Base-by-base conservation (phyloP, 1,140 invertebrate genomes). In the Delia radicum region DNA sequence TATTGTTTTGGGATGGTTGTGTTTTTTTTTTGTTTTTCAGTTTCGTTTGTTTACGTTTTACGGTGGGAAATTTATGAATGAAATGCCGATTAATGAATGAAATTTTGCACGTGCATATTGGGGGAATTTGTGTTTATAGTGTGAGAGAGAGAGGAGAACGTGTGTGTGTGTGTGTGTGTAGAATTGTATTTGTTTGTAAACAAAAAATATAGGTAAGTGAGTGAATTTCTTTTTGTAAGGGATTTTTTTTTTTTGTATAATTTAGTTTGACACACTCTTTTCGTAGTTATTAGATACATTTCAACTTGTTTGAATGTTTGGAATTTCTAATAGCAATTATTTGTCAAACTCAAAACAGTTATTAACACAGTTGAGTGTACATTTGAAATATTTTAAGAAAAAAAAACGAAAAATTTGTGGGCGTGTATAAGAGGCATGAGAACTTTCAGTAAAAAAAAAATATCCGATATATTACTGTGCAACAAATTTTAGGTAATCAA, bases 11-110 rank as follows among this genome's bases (percentile, higher is more conserved):
- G 48, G 33, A 77, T 75, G 73, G 75, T 74, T 5, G 13, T 31
- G 42, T 4, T 24, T 55, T 55, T 24, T 55, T 55, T 55, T 55
- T 10, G n/a, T 6, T 21, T 55, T 21, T 6, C 15, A 55, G 8
- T 10, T 7, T 37, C 18, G 18, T 77, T 78, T 78, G 76, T 77
- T 79, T 79, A 77, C 75, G 74, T 78, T 78, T 77, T 75, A 33
- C 15, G n/a, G 42, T 18, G 24, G 2, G 55, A 29, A 28, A 37
- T 81, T 78, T 76, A 82, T 84, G 82, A 84, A 84, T 84, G 82
- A 84, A 84, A 63, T 48, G 18, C 33, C 72, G 29, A 55, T 7
- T 65, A 67, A 74, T 76, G 72, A 74, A 74, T 74, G 72, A 31
- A 73, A 69, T 67, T 61, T 33, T 28, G 18, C 73, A 63, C 46